Evolutionary conservation across 2,888 invertebrate species (phyloP).

Genomic region (Sphaeridia pumilis): DNA sequence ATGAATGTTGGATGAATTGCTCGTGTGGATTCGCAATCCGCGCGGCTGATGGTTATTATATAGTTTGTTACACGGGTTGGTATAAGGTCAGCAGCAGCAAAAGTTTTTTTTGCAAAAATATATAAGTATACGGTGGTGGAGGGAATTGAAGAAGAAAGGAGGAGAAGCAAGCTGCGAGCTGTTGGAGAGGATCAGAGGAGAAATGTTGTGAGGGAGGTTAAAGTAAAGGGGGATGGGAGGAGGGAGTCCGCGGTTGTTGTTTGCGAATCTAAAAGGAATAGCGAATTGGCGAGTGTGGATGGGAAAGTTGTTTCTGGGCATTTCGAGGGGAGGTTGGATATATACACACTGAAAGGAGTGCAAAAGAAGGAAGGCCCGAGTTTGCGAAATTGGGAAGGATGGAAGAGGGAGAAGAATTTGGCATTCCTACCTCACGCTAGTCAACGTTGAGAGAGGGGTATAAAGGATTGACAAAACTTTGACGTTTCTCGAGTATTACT

Average conservation of each 20-base stretch:
- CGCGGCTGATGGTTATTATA: no score
- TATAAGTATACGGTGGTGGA: no score
- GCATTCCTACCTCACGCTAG: background rate
- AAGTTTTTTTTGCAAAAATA: no score
- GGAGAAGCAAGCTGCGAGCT: no score
- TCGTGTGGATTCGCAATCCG: no score
- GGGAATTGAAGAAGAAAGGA: no score
- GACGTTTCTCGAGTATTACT: background rate
- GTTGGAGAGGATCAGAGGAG: background rate
- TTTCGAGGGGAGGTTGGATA: background rate
- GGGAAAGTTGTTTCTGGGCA: background rate
- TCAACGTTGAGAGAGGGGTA: background rate
- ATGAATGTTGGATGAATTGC: no score
- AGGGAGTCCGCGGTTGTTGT: no score
- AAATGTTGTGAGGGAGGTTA: background rate
- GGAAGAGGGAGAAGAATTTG: background rate
- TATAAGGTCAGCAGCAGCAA: no score
- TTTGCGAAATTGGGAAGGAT: conserved; percentile 1
- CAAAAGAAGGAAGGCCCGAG: background rate
- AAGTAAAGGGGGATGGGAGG: no score
- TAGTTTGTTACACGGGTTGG: no score
- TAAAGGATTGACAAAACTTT: conserved; percentile 1
- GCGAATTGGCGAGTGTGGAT: background rate
- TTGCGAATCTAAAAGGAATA: background rate
- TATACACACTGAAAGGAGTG: background rate